Evolutionary conservation across 2,113 vertebrate species (phyloP).

Genomic region (Ptychochromis oligacanthus): DNA sequence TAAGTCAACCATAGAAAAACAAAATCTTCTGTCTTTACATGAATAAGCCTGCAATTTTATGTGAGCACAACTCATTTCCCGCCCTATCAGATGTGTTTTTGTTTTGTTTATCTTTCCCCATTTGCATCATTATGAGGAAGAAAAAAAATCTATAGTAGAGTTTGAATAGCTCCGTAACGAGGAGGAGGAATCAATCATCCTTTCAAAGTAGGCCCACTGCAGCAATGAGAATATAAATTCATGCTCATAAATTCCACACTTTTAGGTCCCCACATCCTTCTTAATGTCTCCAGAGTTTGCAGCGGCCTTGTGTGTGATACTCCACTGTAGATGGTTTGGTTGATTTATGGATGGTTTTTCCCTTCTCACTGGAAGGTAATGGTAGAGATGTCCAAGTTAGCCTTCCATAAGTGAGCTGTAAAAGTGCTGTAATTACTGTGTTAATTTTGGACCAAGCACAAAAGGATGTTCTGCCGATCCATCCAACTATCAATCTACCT

Average conservation of each 20-base stretch:
- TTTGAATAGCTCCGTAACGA: slow-evolving; percentile 75
- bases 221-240: slow-evolving; percentile 71
- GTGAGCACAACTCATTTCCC: slow-evolving; percentile 47
- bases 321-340: slow-evolving; percentile 21
- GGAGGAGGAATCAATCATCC: slow-evolving; percentile 72
- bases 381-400: slow-evolving; percentile 62
- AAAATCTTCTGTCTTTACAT: slow-evolving; percentile 28
- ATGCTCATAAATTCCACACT: slow-evolving; percentile 64
- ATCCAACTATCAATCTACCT: slow-evolving; percentile 80
- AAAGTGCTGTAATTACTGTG: slow-evolving; percentile 75
- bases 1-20: slow-evolving; percentile 29
- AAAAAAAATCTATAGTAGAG: slow-evolving; percentile 59
- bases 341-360: slow-evolving; percentile 61
- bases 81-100: slow-evolving; percentile 63
- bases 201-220: slow-evolving; percentile 66
- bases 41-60: slow-evolving; percentile 48
- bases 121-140: slow-evolving; percentile 68
- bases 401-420: slow-evolving; percentile 60
- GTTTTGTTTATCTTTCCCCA: slow-evolving; percentile 72
- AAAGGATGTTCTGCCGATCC: slow-evolving; percentile 72
- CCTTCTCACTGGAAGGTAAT: slow-evolving; percentile 46
- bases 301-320: slow-evolving; percentile 50
- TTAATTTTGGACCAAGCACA: slow-evolving; percentile 76
- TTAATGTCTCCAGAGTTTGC: slow-evolving; percentile 67
- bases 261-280: slow-evolving; percentile 66